phyloP scores from a whole-genome alignment of 2,113 vertebrate species.

The Heteronetta atricapilla region DNA sequence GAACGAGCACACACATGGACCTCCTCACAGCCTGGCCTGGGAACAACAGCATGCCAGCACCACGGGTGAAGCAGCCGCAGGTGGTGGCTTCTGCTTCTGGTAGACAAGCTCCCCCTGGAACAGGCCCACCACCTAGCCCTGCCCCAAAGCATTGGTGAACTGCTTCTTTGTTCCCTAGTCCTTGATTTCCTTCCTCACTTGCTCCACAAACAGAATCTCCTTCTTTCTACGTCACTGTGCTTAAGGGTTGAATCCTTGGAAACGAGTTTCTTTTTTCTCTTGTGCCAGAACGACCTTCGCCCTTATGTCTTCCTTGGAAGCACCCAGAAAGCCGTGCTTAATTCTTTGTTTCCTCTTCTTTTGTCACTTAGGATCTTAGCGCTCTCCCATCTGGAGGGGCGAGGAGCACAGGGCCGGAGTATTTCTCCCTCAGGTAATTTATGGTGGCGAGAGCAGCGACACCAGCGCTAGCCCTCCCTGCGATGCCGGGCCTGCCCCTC shows the following conservation, averaged over 20 bases:
- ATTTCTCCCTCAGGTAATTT: neutral
- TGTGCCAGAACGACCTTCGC: neutral
- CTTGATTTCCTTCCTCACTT: neutral
- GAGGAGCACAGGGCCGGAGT: neutral
- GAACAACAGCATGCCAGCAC: neutral
- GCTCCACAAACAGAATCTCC: neutral
- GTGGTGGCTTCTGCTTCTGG: neutral
- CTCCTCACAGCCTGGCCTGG: neutral
- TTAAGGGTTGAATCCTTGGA: conserved; percentile 7
- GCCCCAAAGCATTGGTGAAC: neutral
- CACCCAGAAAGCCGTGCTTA: neutral
- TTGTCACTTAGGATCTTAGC: neutral
- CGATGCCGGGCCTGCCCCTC: neutral
- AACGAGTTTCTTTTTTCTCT: neutral
- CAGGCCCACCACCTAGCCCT: neutral
- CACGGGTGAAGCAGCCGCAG: neutral
- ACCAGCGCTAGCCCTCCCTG: neutral
- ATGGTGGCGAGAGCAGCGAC: neutral
- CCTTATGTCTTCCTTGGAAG: neutral
- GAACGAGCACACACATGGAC: rapidly evolving
- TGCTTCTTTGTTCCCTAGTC: neutral
- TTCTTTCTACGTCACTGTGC: conserved; percentile 4
- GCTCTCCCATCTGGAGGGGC: neutral
- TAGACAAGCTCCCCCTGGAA: neutral
- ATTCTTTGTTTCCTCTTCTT: neutral